phyloP scores from a whole-genome alignment of 2,888 invertebrate genomes.

The Mylabris sibirica region DNA sequence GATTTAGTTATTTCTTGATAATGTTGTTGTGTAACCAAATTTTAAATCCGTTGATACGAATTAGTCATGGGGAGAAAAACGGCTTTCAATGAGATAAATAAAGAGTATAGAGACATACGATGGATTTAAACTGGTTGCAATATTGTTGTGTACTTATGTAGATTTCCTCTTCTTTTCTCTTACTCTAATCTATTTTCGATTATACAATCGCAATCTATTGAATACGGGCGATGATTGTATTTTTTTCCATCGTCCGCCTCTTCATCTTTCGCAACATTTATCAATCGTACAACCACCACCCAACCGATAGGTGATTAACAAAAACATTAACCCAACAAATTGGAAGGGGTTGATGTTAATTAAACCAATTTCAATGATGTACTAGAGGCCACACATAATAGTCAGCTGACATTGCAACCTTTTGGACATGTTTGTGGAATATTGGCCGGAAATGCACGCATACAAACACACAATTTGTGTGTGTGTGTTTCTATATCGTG shows the following conservation, averaged over 20 bases:
- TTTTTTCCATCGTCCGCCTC: background rate
- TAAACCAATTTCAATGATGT: slow-evolving; percentile 18
- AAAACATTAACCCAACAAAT: background rate
- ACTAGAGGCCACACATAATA: background rate
- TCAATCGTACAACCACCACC: background rate
- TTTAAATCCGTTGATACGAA: background rate
- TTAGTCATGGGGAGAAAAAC: background rate
- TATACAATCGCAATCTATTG: background rate
- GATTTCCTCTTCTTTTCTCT: background rate
- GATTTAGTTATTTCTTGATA: slow-evolving; percentile 5
- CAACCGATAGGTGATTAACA: slow-evolving; percentile 7
- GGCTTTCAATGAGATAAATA: background rate
- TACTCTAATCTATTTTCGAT: background rate
- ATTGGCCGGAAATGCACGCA: background rate
- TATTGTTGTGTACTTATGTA: background rate
- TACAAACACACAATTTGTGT: slow-evolving; percentile 13
- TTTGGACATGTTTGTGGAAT: background rate
- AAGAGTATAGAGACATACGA: background rate
- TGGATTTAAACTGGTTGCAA: background rate
- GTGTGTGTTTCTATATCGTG: slow-evolving; percentile 14
- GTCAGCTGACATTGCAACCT: slow-evolving; percentile 7
- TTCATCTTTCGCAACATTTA: background rate
- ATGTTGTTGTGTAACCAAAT: background rate
- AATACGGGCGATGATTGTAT: background rate
- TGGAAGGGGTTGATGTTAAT: slow-evolving; percentile 9